Conservation (phyloP, 2,113 vertebrate genomes). For the Neofelis nebulosa region DNA sequence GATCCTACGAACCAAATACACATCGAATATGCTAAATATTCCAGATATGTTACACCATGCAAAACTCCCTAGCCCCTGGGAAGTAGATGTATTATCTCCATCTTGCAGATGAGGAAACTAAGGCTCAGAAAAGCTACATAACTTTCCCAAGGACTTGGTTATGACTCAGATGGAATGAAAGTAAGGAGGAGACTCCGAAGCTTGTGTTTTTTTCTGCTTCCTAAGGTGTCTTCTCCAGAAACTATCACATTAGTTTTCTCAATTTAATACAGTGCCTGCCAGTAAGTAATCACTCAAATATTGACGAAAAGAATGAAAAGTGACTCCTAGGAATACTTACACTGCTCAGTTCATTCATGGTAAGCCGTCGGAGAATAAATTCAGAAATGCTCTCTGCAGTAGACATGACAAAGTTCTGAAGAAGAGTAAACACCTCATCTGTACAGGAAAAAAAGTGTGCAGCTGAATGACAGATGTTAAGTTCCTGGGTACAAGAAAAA, state of each 20-base stretch:
- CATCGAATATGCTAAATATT: neutral
- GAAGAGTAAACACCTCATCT: conserved; percentile 83
- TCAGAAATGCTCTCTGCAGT: conserved; percentile 87
- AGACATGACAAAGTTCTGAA: conserved; percentile 82
- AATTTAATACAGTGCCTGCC: neutral
- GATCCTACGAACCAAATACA: fast-evolving
- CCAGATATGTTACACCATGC: neutral
- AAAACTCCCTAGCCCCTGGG: neutral
- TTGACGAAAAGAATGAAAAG: neutral
- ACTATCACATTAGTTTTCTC: neutral
- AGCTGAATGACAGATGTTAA: neutral
- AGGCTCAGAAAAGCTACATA: neutral
- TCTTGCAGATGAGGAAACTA: neutral
- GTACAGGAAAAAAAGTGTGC: fast-evolving
- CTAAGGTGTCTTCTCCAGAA: neutral
- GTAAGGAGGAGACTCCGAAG: neutral
- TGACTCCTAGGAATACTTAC: conserved; percentile 80
- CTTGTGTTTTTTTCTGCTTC: neutral
- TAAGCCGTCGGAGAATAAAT: conserved; percentile 89
- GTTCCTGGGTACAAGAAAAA: neutral
- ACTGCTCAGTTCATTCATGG: conserved; percentile 87
- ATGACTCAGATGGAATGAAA: neutral
- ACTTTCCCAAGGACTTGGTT: neutral
- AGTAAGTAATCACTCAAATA: neutral
- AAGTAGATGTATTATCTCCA: too few relatives aligned